A percentile compares a stretch with the other conserved stretches of the same genome.
phyloP scores from a whole-genome alignment of 2,113 vertebrate species.

The Uropsilus gracilis region DNA sequence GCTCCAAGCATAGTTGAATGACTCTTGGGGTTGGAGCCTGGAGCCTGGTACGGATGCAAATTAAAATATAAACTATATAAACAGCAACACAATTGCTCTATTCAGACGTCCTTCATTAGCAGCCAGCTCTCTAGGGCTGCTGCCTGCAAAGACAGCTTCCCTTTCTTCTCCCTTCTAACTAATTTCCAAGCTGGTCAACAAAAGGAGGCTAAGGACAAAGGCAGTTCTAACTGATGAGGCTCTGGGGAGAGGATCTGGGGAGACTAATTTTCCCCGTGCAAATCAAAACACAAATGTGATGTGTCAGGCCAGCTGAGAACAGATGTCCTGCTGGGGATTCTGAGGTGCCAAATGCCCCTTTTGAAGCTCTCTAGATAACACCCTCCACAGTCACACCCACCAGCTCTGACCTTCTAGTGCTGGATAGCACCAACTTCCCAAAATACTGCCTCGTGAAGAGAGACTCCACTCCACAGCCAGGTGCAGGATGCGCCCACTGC shows the following conservation, averaged over 20 bases:
- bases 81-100: slow-evolving; percentile 86
- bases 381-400: neutral
- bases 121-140: slow-evolving; percentile 78
- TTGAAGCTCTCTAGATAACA: too few species aligned
- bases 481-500: neutral
- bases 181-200: slow-evolving; percentile 72
- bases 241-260: slow-evolving; percentile 58
- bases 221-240: slow-evolving; percentile 82
- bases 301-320: slow-evolving; percentile 49
- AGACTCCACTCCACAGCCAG: neutral
- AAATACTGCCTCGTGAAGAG: neutral
- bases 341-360: neutral
- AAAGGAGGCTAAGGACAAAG: slow-evolving; percentile 75
- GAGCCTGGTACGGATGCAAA: slow-evolving; percentile 90
- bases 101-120: slow-evolving; percentile 88
- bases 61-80: slow-evolving; percentile 88
- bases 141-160: slow-evolving; percentile 77
- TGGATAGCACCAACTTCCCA: neutral
- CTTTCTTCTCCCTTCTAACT: slow-evolving; percentile 73
- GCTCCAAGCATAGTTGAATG: slow-evolving; percentile 78
- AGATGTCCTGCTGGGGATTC: neutral
- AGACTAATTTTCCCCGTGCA: slow-evolving; percentile 76
- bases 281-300: slow-evolving; percentile 69
- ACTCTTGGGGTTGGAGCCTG: slow-evolving; percentile 82
- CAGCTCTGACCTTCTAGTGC: neutral